Base-by-base conservation (phyloP, 2,113 vertebrate genomes). In the Camelus bactrianus region DNA sequence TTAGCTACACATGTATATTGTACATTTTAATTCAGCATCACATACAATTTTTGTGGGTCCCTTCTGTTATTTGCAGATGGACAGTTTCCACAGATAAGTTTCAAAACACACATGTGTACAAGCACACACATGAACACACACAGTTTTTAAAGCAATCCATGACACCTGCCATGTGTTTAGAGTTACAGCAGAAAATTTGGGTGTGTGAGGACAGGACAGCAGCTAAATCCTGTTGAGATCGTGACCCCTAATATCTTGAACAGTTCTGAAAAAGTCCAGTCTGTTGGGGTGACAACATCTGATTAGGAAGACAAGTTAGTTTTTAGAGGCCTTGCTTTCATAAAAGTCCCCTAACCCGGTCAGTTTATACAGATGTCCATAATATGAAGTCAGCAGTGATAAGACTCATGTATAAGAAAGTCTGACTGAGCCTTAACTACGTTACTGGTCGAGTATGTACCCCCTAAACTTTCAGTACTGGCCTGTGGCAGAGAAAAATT, bases 401-500 rank as follows among this genome's bases (percentile, higher is more conserved):
- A 84, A 38, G 72, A 24, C 14, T 75, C 7, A 19, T 19, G 1
- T 42, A 11, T 32, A 79, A 93, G 38, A 86, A 60, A 32, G 12
- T 76, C 32, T 19, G 15, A 38, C 26, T 89, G 11, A 79, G n/a
- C 13, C 30, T 84, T 81, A 35, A 32, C 8, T 77, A 42, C 56
- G 30, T 22, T 73, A 12, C 46, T 88, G 64, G 30, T 52, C 84
- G 54, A 82, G 32, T 52, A 52, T 30, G 56, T 48, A 46, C 32
- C 52, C 89, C 17, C 48, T 79, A 38, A 56, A 75, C 48, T 58
- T 80, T 89, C 50, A 94, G 67, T 77, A 82, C 3, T 85, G 26
- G 60, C 70, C 70, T 64, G 17, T 69, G 46, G 58, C 69, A 90
- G 89, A 96, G 50, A 64, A 93, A 79, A 84, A 80, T 62, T 89